A percentile compares a stretch with the other conserved stretches of the same genome.
Evolutionary conservation across 2,113 vertebrate species (phyloP).

Genomic region (Strix aluco): DNA sequence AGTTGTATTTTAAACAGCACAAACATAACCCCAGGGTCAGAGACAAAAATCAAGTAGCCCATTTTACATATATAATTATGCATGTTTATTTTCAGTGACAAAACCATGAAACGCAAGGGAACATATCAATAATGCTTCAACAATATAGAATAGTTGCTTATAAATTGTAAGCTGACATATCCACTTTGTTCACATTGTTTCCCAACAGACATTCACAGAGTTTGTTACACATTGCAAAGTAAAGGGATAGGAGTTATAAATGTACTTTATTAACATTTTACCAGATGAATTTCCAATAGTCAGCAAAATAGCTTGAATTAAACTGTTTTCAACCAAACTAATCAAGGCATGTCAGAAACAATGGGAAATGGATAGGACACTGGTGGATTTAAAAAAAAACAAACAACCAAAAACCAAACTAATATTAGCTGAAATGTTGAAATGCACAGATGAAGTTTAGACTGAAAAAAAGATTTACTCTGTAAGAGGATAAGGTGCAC

Average conservation of each 20-base stretch:
- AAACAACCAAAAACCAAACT: neutral
- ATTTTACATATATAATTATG: slow-evolving; percentile 25
- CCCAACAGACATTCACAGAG: slow-evolving; percentile 28
- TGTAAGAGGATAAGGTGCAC: neutral
- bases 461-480: neutral
- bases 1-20: neutral
- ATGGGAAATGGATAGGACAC: neutral
- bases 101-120: slow-evolving; percentile 52
- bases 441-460: neutral
- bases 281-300: neutral
- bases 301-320: neutral
- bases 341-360: neutral
- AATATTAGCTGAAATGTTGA: neutral
- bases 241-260: neutral
- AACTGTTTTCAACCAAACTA: slow-evolving; percentile 27
- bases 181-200: slow-evolving; percentile 29
- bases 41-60: slow-evolving; percentile 46
- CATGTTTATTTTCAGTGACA: slow-evolving; percentile 56
- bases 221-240: slow-evolving; percentile 3
- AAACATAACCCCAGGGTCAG: neutral
- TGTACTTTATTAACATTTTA: slow-evolving; percentile 30
- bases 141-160: slow-evolving; percentile 11
- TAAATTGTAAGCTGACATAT: neutral
- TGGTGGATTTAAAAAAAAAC: neutral
- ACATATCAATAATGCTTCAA: slow-evolving; percentile 28